Evolutionary conservation across 2,113 vertebrate species (phyloP).

Genomic region (Hirundichthys speculiger): DNA sequence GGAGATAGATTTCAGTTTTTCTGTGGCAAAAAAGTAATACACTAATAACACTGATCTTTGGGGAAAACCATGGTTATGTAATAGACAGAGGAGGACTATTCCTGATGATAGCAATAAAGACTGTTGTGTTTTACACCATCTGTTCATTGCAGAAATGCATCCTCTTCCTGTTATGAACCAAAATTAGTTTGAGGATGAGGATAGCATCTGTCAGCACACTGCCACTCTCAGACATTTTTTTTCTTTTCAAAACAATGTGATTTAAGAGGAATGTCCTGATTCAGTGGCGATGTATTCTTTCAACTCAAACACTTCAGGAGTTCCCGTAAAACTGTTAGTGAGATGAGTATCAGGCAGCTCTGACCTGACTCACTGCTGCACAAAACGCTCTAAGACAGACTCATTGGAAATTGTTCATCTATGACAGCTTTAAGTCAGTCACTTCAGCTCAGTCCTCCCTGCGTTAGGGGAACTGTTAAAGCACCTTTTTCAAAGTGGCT

Average conservation of each 20-base stretch:
- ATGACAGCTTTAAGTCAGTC: constrained; percentile 40
- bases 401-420: constrained; percentile 4
- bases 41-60: neutral
- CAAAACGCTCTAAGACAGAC: constrained; percentile 8
- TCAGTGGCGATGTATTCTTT: constrained; percentile 50
- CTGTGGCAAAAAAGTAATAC: constrained; percentile 1
- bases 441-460: constrained; percentile 41
- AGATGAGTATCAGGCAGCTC: constrained; percentile 20
- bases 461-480: constrained; percentile 19
- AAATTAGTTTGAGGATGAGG: constrained; percentile 42
- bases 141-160: constrained; percentile 39
- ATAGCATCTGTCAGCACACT: constrained; percentile 49
- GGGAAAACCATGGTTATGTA: constrained; percentile 16
- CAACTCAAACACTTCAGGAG: constrained; percentile 38
- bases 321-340: constrained; percentile 30
- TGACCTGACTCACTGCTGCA: constrained; percentile 24
- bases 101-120: constrained; percentile 11
- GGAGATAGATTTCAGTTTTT: constrained; percentile 23
- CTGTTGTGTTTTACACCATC: constrained; percentile 44
- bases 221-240: neutral
- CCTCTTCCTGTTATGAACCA: constrained; percentile 59
- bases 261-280: constrained; percentile 66
- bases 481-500: constrained; percentile 26
- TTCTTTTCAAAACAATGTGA: constrained; percentile 33
- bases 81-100: constrained; percentile 40